A percentile compares a stretch with the other conserved stretches of the same genome.
phyloP scores from a whole-genome alignment of 2,797 vertebrate genomes.

The Mallotus villosus region DNA sequence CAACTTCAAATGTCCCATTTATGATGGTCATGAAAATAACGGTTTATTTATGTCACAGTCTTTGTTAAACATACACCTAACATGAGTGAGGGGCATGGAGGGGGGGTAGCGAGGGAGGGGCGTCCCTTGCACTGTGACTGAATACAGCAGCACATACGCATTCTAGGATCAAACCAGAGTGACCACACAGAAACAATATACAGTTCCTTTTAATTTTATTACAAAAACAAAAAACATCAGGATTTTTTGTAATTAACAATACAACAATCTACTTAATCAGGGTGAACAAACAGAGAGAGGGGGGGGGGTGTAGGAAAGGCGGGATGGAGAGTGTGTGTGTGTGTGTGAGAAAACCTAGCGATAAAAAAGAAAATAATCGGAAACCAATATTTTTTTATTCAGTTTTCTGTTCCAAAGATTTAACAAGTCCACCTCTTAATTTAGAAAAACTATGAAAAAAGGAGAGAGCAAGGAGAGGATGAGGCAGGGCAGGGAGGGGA shows the following conservation, averaged over 20 bases:
- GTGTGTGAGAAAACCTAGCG: slow-evolving; percentile 2
- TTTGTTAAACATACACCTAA: too few species aligned
- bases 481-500: neutral
- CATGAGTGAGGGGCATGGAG: too few species aligned
- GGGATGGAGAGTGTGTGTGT: slow-evolving; percentile 28
- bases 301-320: slow-evolving; percentile 33
- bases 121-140: too few species aligned
- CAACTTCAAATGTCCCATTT: too few species aligned
- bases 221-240: slow-evolving; percentile 66
- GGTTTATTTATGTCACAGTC: too few species aligned
- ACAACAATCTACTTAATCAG: slow-evolving; percentile 70
- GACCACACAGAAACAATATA: slow-evolving; percentile 39
- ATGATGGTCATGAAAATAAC: too few species aligned
- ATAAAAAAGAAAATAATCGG: slow-evolving; percentile 28
- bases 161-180: neutral
- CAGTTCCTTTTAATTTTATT: slow-evolving; percentile 76
- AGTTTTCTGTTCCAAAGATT: slow-evolving; percentile 38
- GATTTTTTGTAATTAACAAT: slow-evolving; percentile 67
- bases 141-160: too few species aligned
- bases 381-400: slow-evolving; percentile 28
- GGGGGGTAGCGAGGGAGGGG: too few species aligned
- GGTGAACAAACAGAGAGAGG: slow-evolving; percentile 31
- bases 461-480: neutral
- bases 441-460: slow-evolving; percentile 32
- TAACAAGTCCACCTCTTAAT: slow-evolving; percentile 27